Evolutionary conservation across 1,140 invertebrate species (phyloP), one percentile per base, ranked within the genome.

Genomic region (Drosophila serrata): DNA sequence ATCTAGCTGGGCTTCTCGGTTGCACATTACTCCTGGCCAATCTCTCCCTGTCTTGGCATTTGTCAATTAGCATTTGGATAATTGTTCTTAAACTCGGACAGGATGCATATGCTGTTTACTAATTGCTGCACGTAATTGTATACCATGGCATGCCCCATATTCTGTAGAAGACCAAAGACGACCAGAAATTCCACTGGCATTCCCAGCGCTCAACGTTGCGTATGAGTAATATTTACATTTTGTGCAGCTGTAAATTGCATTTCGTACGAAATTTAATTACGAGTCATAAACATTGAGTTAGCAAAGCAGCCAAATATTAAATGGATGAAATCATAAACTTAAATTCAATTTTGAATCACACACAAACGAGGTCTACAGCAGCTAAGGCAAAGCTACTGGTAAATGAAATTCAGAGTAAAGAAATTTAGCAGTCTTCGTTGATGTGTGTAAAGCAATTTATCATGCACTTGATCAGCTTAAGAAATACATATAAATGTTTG

Each of bases 161-260:
- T 22, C 70, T 9, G 27, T 29, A 48, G 13, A 31, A 49, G n/a
- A 12, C 15, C n/a, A n/a, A 49, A 49, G n/a, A 49, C 24, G n/a
- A 27, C 17, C 56, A n/a, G 33, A 29, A 51, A 49, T 55, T 57
- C 51, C 24, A 37, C 49, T 35, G 39, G 46, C 35, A 76, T 77
- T 67, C 70, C 73, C 56, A 17, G 4, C 48, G 53, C 27, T 19
- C 80, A 81, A 72, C 80, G 77, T 84, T 88, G 84, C 85, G 84
- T 81, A 88, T 90, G 73, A 67, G 80, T 56, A 51, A 88, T 82
- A 88, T 87, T 82, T 77, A 77, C 56, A 88, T 77, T 77, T 79
- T 77, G 60, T 60, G 37, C 57, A 77, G 64, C 72, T 73, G 80
- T 73, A 87, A 87, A 87, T 87, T 87, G 80, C 73, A 88, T 87